Percentiles rank a stretch among this genome's conserved stretches.
Conservation (phyloP, 2,797 vertebrate genomes). For the Rhinella marina region DNA sequence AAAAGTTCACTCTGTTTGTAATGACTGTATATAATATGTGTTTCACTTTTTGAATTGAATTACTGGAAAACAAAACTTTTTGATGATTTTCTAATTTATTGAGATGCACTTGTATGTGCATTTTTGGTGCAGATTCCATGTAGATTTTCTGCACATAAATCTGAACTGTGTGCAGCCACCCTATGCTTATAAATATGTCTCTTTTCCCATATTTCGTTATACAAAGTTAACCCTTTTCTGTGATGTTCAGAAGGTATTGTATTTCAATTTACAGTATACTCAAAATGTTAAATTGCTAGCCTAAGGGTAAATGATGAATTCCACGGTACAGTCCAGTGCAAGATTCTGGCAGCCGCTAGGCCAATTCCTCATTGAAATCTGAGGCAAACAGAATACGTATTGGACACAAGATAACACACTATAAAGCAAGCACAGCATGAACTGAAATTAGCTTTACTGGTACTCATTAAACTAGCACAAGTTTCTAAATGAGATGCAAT, state of each 20-base stretch:
- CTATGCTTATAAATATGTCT: background rate
- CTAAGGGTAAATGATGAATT: constrained; percentile 49
- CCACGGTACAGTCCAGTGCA: constrained; percentile 19
- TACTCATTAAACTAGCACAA: constrained; percentile 56
- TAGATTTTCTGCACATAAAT: too few relatives aligned
- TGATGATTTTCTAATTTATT: too few relatives aligned
- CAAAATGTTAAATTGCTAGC: background rate
- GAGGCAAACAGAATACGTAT: constrained; percentile 31
- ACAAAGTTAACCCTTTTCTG: background rate
- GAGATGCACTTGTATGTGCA: too few relatives aligned
- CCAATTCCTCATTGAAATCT: constrained; percentile 44
- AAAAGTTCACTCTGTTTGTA: too few relatives aligned
- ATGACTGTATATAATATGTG: too few relatives aligned
- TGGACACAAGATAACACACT: constrained; percentile 51
- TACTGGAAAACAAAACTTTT: too few relatives aligned
- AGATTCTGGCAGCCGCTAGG: constrained; percentile 26
- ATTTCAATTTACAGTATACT: constrained; percentile 9
- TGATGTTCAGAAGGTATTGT: background rate
- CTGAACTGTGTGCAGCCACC: too few relatives aligned
- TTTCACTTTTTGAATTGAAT: too few relatives aligned
- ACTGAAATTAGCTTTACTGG: constrained; percentile 55
- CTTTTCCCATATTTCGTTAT: too few relatives aligned
- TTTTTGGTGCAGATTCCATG: too few relatives aligned
- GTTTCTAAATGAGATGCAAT: constrained; percentile 61
- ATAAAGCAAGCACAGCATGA: constrained; percentile 54